These are phyloP conservation scores for Liparis tanakae DNA, from an alignment of 2,797 vertebrate species.

Conservation along the genomic window DNA sequence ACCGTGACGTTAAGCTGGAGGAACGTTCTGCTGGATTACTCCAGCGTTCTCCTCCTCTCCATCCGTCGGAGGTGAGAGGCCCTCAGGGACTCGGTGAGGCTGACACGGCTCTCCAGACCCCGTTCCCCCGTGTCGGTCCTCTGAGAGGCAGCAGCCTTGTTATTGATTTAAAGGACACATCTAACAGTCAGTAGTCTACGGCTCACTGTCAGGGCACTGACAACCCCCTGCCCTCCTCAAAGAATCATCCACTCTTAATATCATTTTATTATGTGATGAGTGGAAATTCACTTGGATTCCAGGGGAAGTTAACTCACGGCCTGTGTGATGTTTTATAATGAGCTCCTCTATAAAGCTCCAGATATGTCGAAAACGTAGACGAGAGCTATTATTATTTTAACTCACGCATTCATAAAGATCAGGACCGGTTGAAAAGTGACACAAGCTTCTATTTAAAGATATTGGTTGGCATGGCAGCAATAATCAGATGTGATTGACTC, in stretches of 20 bases:
- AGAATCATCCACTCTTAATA: conserved; percentile 30
- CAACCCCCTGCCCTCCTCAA: conserved; percentile 5
- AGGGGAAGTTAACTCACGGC: conserved; percentile 41
- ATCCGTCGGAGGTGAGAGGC: conserved; percentile 38
- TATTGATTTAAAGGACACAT: conserved; percentile 43
- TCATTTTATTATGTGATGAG: conserved; percentile 16
- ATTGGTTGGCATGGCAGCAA: conserved; percentile 49
- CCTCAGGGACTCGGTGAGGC: conserved; percentile 32
- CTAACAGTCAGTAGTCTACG: conserved; percentile 37
- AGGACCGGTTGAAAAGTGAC: conserved; percentile 34
- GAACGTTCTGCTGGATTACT: conserved; percentile 26
- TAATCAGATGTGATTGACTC: conserved; percentile 37
- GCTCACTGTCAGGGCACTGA: conserved; percentile 36
- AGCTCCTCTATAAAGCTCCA: conserved; percentile 31
- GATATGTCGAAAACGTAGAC: conserved; percentile 24
- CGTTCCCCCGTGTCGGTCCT: conserved; percentile 22
- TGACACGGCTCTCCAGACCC: conserved; percentile 36
- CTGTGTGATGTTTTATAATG: conserved; percentile 44
- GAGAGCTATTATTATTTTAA: conserved; percentile 34
- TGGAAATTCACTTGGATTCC: conserved; percentile 2
- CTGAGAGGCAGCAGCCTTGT: conserved; percentile 42
- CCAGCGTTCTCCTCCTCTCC: conserved; percentile 11
- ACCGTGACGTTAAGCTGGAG: background rate
- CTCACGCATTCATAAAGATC: conserved; percentile 8
- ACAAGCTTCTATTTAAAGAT: conserved; percentile 34